These are phyloP conservation scores for Gavia stellata DNA, from an alignment of 2,113 vertebrate species.

Conservation along the genomic window DNA sequence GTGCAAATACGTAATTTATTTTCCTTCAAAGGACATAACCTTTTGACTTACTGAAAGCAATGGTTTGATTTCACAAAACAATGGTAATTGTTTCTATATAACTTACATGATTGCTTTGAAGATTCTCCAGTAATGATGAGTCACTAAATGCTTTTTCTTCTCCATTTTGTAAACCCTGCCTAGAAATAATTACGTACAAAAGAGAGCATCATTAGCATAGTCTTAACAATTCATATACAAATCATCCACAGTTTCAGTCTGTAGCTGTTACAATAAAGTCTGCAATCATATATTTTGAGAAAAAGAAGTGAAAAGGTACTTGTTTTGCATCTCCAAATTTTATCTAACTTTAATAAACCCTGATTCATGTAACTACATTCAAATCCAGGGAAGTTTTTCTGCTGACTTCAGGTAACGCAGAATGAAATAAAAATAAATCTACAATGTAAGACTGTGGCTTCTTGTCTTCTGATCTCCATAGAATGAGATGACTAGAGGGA, in stretches of 20 bases:
- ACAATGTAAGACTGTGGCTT: neutral
- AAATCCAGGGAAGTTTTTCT: neutral
- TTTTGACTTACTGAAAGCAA: neutral
- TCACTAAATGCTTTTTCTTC: slow-evolving; percentile 90
- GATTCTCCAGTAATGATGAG: slow-evolving; percentile 90
- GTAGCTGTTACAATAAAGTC: neutral
- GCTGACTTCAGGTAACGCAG: neutral
- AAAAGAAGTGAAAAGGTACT: neutral
- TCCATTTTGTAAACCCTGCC: slow-evolving; percentile 82
- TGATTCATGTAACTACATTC: neutral
- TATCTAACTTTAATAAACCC: neutral
- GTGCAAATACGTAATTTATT: neutral
- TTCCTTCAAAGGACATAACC: neutral
- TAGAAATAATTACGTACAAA: slow-evolving; percentile 57
- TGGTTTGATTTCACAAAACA: neutral
- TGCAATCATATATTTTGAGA: neutral
- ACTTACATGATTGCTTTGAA: slow-evolving; percentile 97
- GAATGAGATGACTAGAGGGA: neutral
- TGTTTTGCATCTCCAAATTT: neutral
- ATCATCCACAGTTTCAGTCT: neutral
- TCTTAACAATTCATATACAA: neutral
- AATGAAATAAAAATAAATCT: neutral
- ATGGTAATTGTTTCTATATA: neutral
- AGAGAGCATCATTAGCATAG: neutral
- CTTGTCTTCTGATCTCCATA: neutral